Conservation (phyloP, 2,113 vertebrate genomes). For the Todiramphus saurophagus region DNA sequence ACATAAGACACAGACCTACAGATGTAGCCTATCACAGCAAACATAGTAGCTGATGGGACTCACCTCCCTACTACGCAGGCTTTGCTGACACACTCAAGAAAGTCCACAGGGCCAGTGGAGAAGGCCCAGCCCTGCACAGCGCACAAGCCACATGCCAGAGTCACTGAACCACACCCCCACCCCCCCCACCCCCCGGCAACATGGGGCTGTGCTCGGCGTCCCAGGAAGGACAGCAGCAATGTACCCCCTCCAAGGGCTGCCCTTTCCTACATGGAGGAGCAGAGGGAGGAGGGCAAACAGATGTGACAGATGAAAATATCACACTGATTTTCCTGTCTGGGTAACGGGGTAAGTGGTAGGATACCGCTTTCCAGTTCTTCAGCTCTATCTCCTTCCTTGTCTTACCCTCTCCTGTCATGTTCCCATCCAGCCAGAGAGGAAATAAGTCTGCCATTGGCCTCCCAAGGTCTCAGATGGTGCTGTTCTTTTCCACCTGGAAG, state of each 20-base stretch:
- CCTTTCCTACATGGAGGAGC: not conserved
- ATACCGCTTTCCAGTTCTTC: not conserved
- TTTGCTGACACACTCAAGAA: not conserved
- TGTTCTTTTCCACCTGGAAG: not conserved
- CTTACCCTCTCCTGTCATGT: not conserved
- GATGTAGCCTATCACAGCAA: not conserved
- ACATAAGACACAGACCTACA: not conserved
- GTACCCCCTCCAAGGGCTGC: not conserved
- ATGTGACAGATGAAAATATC: not conserved
- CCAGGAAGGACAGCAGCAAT: accelerated
- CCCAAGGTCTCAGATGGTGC: not conserved
- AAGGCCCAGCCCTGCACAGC: not conserved
- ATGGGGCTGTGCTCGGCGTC: not conserved
- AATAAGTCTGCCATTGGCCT: not conserved
- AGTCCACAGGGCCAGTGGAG: not conserved
- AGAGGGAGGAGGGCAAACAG: not conserved
- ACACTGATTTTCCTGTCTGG: not conserved
- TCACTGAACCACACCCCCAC: not conserved
- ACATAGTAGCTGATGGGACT: not conserved
- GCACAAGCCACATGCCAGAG: not conserved
- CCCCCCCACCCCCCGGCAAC: not conserved
- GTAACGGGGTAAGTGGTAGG: not conserved
- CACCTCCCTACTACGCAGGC: not conserved
- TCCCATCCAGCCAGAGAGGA: not conserved
- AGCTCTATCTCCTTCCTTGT: not conserved